A percentile compares a stretch with the other conserved stretches of the same genome.
phyloP scores from a whole-genome alignment of 2,888 invertebrate genomes.

The Agrenia bidenticulata region DNA sequence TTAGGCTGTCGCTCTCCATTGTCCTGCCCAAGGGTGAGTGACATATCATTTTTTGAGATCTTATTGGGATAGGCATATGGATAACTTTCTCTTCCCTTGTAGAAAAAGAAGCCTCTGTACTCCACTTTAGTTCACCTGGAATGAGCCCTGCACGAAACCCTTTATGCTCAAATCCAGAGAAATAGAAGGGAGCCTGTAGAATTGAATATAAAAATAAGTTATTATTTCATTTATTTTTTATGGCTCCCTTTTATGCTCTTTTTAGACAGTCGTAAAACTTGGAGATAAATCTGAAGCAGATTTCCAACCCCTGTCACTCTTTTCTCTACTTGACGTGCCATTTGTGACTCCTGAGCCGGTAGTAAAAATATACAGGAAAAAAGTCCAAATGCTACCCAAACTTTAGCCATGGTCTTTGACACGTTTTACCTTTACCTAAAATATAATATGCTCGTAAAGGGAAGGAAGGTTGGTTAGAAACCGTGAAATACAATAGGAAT shows the following conservation, averaged over 20 bases:
- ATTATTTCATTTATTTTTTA: slow-evolving; percentile 14
- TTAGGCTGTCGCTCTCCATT: too few relatives aligned
- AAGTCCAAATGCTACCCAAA: neutral
- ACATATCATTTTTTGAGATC: too few relatives aligned
- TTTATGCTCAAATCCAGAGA: neutral
- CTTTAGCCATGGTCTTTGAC: neutral
- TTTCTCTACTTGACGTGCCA: slow-evolving; percentile 3
- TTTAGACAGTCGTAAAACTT: slow-evolving; percentile 7
- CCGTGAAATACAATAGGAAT: too few relatives aligned
- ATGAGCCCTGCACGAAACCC: too few relatives aligned
- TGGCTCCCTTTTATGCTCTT: slow-evolving; percentile 9
- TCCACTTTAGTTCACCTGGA: too few relatives aligned
- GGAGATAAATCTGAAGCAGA: slow-evolving; percentile 6
- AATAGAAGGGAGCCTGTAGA: neutral
- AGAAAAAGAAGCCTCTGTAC: too few relatives aligned
- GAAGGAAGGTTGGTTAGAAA: too few relatives aligned
- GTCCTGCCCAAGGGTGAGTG: too few relatives aligned
- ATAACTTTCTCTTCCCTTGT: too few relatives aligned
- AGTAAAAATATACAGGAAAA: neutral
- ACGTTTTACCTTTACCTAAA: too few relatives aligned
- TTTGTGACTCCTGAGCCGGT: neutral
- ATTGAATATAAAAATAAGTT: slow-evolving; percentile 17
- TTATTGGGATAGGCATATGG: too few relatives aligned
- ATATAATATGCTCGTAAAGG: too few relatives aligned
- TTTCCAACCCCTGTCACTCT: neutral